phyloP scores from a whole-genome alignment of 2,797 vertebrate genomes.

The Anabacerthia variegaticeps region DNA sequence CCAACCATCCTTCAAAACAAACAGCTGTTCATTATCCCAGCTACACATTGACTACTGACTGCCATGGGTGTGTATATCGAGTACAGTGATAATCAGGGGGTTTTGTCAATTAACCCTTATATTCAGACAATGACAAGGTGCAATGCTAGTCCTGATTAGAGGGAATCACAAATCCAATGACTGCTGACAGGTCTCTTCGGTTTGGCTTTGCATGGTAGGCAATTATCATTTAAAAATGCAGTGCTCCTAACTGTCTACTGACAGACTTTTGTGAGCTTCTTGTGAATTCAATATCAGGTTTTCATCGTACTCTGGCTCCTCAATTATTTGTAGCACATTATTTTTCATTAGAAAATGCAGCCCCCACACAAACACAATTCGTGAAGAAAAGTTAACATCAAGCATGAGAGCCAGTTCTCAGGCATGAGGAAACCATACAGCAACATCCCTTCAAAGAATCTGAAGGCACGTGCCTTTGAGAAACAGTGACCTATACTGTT shows the following conservation, averaged over 20 bases:
- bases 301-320: neutral
- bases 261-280: neutral
- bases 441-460: neutral
- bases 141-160: neutral
- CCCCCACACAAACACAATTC: accelerated
- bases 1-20: neutral
- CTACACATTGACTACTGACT: neutral
- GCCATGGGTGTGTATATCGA: neutral
- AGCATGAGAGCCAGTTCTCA: neutral
- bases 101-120: neutral
- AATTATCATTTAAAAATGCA: neutral
- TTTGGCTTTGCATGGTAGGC: neutral
- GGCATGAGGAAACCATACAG: neutral
- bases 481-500: neutral
- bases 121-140: neutral
- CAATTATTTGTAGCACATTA: neutral
- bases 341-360: neutral
- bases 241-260: neutral
- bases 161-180: neutral
- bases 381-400: neutral
- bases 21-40: neutral
- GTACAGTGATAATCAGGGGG: neutral
- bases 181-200: neutral
- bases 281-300: neutral
- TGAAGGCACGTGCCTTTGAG: neutral